Evolutionary conservation across 2,113 vertebrate species (phyloP), one percentile per base, ranked within the genome.

Genomic region (Phocoena phocoena): DNA sequence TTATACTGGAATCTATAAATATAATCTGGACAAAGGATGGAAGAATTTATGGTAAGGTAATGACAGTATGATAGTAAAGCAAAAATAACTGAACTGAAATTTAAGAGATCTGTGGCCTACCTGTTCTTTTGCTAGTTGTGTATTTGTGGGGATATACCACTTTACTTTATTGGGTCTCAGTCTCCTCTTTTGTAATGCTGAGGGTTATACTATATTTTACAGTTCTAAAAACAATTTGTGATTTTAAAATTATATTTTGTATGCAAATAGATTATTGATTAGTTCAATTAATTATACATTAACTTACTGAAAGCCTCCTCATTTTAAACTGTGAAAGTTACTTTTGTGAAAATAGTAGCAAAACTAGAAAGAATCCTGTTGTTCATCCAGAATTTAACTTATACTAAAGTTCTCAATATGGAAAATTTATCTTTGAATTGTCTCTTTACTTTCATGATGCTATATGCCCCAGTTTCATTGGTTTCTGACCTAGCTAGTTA

Each of bases 1-100:
- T 96, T 97, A 86, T 97, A 89, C 60, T 95, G 79, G 7, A 92
- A 95, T 93, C 62, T 89, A 96, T 96, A 97, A 97, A 96, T 70
- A 93, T 70, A 20, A 83, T 65, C 50, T 95, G 74, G 79, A 92
- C 55, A 83, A 96, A 97, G 50, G 41, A 86, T 36, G 26, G 33
- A 79, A 74, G 91, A 73, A 85, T 97, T 96, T 96, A 91, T 79
- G 25, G 50, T 44, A 86, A 50, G 47, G 55, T 87, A 93, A 95
- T 91, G 88, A 68, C 67, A 94, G 60, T 38, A 31, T 60, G 41
- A 80, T 36, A 80, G 50, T 70, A 93, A 93, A 93, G 71, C 44
- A 83, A 96, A 88, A 93, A 73, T 73, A 76, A 88, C 26, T 81
- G 53, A 92, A 70, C 10, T 63, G 7, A 31, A 83, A 67, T 26